These are phyloP conservation scores for Pyrochroa serraticornis DNA, from an alignment of 2,888 invertebrate species.

Conservation along the genomic window DNA sequence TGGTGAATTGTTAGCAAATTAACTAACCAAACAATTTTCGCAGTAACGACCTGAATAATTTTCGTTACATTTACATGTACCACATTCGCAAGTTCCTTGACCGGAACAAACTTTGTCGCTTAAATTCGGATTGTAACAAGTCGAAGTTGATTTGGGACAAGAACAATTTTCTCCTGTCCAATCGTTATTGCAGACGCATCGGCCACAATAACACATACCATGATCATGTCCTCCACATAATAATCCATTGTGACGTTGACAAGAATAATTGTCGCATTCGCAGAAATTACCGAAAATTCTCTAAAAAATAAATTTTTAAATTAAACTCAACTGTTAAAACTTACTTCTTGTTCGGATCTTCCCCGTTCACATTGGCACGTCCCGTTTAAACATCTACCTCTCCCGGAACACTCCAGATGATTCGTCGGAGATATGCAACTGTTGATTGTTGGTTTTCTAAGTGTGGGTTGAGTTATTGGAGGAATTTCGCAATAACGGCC, in stretches of 20 bases:
- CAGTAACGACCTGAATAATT: too few relatives aligned
- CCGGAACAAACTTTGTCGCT: conserved; percentile 74
- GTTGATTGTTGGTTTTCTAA: too few relatives aligned
- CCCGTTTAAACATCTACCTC: conserved; percentile 3
- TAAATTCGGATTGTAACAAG: conserved; percentile 71
- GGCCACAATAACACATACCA: conserved; percentile 88
- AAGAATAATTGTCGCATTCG: conserved; percentile 96
- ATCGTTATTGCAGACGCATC: conserved; percentile 78
- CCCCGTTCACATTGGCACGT: conserved; percentile 63
- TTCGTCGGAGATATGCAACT: conserved; percentile 11
- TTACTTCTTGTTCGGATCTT: too few relatives aligned
- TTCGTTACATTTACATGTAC: conserved; percentile 56
- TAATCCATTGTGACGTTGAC: conserved; percentile 80
- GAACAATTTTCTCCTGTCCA: conserved; percentile 87
- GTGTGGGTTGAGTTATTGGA: too few relatives aligned
- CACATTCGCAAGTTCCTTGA: conserved; percentile 90
- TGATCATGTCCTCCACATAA: conserved; percentile 79
- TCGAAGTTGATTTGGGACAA: conserved; percentile 76
- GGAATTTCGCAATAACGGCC: too few relatives aligned
- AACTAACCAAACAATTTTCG: too few relatives aligned
- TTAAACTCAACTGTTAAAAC: too few relatives aligned
- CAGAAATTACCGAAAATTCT: conserved; percentile 78
- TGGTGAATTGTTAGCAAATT: too few relatives aligned
- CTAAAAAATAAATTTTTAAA: conserved; percentile 24
- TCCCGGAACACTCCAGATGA: conserved; percentile 4